phyloP scores from a whole-genome alignment of 2,113 vertebrate species.

The Calonectris borealis region DNA sequence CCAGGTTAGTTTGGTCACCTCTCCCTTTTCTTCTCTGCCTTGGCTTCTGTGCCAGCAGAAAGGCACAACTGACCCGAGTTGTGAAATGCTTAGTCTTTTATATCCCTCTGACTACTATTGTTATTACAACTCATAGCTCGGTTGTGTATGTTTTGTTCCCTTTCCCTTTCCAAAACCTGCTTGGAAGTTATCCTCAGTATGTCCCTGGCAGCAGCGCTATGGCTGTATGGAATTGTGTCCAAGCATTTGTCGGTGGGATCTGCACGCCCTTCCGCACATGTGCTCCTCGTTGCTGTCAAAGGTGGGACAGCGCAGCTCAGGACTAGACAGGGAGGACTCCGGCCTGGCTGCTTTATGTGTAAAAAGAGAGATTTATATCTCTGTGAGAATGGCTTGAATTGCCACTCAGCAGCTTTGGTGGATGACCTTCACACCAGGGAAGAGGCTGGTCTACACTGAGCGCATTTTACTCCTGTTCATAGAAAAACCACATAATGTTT shows the following conservation, averaged over 20 bases:
- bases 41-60: neutral
- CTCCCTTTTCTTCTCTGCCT: neutral
- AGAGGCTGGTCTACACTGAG: neutral
- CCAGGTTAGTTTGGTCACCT: neutral
- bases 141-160: neutral
- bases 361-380: neutral
- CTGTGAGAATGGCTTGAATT: neutral
- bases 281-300: neutral
- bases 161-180: neutral
- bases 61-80: neutral
- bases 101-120: neutral
- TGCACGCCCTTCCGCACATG: accelerated
- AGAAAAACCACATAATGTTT: neutral
- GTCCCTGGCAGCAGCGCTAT: neutral
- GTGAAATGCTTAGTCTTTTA: neutral
- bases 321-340: accelerated
- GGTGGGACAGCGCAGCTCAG: neutral
- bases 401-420: neutral
- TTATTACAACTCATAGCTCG: neutral
- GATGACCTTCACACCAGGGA: neutral
- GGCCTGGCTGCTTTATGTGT: neutral
- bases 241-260: neutral
- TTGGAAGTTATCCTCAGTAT: neutral
- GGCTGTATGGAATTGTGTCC: neutral
- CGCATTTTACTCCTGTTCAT: neutral